Conservation (phyloP, 2,888 invertebrate species). For the Myopa testacea region DNA sequence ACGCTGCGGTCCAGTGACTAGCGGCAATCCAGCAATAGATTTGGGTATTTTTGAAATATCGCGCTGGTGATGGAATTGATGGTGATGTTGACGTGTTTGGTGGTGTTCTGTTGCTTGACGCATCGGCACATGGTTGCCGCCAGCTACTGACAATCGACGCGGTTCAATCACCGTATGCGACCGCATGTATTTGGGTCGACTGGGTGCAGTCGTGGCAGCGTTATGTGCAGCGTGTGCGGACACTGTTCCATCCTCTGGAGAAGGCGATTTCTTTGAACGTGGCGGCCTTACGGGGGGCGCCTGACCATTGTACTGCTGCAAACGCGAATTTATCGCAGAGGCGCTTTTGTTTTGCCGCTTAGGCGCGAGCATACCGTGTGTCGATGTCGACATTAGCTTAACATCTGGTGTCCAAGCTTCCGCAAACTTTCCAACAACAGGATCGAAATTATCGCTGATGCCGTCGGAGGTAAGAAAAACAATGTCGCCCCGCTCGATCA, state of each 20-base stretch:
- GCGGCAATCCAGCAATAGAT: conserved; percentile 73
- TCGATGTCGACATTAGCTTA: conserved; percentile 51
- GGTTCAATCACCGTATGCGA: conserved; percentile 68
- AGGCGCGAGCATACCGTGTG: conserved; percentile 55
- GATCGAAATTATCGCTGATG: conserved; percentile 91
- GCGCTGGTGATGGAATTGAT: neutral
- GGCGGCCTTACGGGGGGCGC: conserved; percentile 52
- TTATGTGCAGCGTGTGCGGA: conserved; percentile 48
- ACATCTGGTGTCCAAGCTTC: conserved; percentile 69
- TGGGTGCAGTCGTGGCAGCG: conserved; percentile 54
- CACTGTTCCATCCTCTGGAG: conserved; percentile 45
- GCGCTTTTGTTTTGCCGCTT: conserved; percentile 67
- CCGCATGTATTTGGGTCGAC: conserved; percentile 67
- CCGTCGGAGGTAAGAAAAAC: conserved; percentile 91
- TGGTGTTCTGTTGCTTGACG: conserved; percentile 32
- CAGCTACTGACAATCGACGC: conserved; percentile 55
- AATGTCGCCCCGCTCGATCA: conserved; percentile 83
- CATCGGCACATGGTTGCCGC: conserved; percentile 39
- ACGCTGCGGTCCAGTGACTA: conserved; percentile 80
- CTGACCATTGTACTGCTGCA: conserved; percentile 53
- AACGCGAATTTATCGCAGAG: conserved; percentile 63
- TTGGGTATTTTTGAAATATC: conserved; percentile 65
- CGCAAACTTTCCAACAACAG: conserved; percentile 90
- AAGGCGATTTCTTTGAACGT: conserved; percentile 55
- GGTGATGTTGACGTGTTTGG: neutral